These are phyloP conservation scores for Chironomus tentans DNA, from an alignment of 2,888 invertebrate genomes.

Conservation along the genomic window DNA sequence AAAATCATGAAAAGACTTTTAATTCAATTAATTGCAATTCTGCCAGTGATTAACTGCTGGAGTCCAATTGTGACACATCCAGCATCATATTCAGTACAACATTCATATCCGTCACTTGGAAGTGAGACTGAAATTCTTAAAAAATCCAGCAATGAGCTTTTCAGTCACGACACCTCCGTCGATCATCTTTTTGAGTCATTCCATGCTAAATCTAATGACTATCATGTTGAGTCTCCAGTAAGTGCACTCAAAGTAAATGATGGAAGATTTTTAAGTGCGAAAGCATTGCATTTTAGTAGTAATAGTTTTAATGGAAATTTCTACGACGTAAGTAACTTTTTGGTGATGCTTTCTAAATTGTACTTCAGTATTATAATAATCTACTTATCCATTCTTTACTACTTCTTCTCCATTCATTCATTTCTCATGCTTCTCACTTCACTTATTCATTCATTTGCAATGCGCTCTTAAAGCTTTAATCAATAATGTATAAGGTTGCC, in stretches of 20 bases:
- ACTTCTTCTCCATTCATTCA: neutral
- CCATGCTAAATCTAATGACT: neutral
- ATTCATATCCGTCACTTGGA: neutral
- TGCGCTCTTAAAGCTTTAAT: neutral
- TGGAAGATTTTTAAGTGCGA: slow-evolving; percentile 5
- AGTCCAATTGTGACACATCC: neutral
- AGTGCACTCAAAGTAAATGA: slow-evolving; percentile 6
- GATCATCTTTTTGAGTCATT: neutral
- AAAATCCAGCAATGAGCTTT: neutral
- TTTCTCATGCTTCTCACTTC: neutral
- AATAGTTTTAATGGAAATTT: slow-evolving; percentile 8
- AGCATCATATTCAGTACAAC: neutral
- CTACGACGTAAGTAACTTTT: neutral
- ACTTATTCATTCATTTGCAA: neutral
- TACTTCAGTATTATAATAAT: neutral
- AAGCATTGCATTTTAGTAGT: slow-evolving; percentile 10
- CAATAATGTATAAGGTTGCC: neutral
- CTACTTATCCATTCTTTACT: neutral
- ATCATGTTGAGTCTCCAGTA: neutral
- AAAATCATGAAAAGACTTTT: neutral
- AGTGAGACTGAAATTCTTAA: neutral
- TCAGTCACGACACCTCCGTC: neutral
- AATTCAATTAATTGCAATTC: neutral
- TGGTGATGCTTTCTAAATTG: neutral
- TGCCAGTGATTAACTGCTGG: neutral